phyloP scores from a whole-genome alignment of 2,888 invertebrate genomes.

The Epicampocera succincta region DNA sequence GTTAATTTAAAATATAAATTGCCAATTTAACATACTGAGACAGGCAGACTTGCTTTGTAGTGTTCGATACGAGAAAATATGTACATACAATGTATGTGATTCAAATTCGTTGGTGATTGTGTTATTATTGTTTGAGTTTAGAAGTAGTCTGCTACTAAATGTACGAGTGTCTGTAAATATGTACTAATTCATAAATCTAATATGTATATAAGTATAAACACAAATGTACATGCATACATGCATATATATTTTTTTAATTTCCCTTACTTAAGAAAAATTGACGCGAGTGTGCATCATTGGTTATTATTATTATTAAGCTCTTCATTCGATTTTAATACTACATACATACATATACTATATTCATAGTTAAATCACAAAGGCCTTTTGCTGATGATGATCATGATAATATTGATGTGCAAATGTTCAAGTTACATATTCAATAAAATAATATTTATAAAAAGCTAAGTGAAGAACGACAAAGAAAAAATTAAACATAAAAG shows the following conservation, averaged over 20 bases:
- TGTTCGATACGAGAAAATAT: slow-evolving; percentile 58
- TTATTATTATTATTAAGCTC: slow-evolving; percentile 63
- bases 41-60: slow-evolving; percentile 46
- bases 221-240: neutral
- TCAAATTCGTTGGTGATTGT: slow-evolving; percentile 47
- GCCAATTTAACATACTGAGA: slow-evolving; percentile 62
- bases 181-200: neutral
- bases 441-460: slow-evolving; percentile 62
- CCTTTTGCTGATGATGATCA: slow-evolving; percentile 63
- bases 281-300: slow-evolving; percentile 57
- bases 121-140: slow-evolving; percentile 41
- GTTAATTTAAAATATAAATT: slow-evolving; percentile 66
- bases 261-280: slow-evolving; percentile 38
- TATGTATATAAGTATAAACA: neutral
- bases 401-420: slow-evolving; percentile 58
- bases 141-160: slow-evolving; percentile 2
- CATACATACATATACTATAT: neutral
- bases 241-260: slow-evolving; percentile 7
- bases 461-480: slow-evolving; percentile 39
- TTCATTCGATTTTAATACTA: slow-evolving; percentile 40
- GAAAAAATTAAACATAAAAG: slow-evolving; percentile 50
- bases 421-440: slow-evolving; percentile 57
- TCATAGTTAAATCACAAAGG: slow-evolving; percentile 64
- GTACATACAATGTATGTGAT: no score
- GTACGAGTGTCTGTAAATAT: neutral